Conservation (phyloP, 2,797 vertebrate species). For the Leptodactylus fallax region DNA sequence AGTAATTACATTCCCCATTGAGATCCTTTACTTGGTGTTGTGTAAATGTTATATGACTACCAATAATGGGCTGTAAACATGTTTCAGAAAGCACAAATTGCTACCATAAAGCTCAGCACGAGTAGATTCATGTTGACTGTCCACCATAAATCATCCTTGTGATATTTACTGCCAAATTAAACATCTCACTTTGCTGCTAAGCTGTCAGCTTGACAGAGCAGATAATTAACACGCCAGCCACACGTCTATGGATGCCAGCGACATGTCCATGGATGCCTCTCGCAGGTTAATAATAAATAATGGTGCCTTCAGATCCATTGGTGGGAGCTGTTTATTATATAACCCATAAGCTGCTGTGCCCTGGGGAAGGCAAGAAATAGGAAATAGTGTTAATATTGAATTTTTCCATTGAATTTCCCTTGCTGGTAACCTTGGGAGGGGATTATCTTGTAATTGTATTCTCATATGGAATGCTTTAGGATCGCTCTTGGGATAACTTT, state of each 20-base stretch:
- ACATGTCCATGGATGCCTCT: neutral
- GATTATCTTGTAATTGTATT: neutral
- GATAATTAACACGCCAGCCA: constrained; percentile 5
- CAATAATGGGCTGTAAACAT: neutral
- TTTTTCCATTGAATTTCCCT: neutral
- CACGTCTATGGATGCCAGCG: neutral
- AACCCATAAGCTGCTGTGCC: neutral
- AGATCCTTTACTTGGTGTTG: neutral
- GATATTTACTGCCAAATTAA: constrained; percentile 35
- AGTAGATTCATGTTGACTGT: neutral
- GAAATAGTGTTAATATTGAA: neutral
- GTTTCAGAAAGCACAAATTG: neutral
- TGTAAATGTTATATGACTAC: neutral
- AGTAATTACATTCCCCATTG: neutral
- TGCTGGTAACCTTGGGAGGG: neutral
- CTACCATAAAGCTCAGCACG: neutral
- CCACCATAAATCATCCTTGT: constrained; percentile 20
- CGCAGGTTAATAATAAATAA: constrained; percentile 28
- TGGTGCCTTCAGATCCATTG: constrained; percentile 5
- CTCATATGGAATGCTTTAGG: neutral
- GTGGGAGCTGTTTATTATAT: constrained; percentile 1
- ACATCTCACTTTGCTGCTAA: constrained; percentile 16
- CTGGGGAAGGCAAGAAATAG: neutral
- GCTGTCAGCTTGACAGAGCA: neutral
- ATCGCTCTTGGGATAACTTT: neutral